Evolutionary conservation across 2,888 invertebrate genomes (phyloP), one percentile per base, ranked within the genome.

Genomic region (Linnaemya tessellans): DNA sequence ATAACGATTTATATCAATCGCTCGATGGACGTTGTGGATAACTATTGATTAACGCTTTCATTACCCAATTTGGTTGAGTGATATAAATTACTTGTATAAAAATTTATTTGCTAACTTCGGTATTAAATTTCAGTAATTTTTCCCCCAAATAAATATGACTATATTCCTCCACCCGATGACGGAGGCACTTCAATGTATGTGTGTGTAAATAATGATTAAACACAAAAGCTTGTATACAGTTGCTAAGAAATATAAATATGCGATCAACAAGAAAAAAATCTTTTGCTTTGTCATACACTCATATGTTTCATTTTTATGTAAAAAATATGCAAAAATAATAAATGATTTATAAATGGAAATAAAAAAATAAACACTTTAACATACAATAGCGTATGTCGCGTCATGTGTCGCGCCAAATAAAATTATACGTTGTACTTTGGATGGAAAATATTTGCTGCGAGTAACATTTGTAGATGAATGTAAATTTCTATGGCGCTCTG

Each of bases 331-430:
- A 65, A 67, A 43, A 4, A 43, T 13, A 74, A 46, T 10, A 58
- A 43, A 73, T 9, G 2, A 60, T 10, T 60, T 49, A 20, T 9
- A 18, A 60, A 60, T 25, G 18, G 0, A 1, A 49, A 51, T 18
- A 65, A 65, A 3, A 62, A 49, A n/a, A 68, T 13, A 60, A 60
- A 22, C 38, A 38, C 38, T 67, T 67, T 78, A 58, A 65, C 30
- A 30, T 56, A 60, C 46, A 80, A 82, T 75, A 46, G 67, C 62
- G 65, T 56, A 56, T 70, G 91, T 89, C 90, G 90, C 91, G 90
- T 89, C 91, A 90, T 89, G 88, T 90, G 91, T 90, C 91, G 91
- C 91, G 91, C 90, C 91, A 89, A 71, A 71, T 43, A 89, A 91
- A 91, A 91, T 90, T 90, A 90, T 90, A 91, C 82, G 49, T 67